A percentile compares a stretch with the other conserved stretches of the same genome.
Conservation (phyloP, 2,888 invertebrate species). For the Aradus depressus region DNA sequence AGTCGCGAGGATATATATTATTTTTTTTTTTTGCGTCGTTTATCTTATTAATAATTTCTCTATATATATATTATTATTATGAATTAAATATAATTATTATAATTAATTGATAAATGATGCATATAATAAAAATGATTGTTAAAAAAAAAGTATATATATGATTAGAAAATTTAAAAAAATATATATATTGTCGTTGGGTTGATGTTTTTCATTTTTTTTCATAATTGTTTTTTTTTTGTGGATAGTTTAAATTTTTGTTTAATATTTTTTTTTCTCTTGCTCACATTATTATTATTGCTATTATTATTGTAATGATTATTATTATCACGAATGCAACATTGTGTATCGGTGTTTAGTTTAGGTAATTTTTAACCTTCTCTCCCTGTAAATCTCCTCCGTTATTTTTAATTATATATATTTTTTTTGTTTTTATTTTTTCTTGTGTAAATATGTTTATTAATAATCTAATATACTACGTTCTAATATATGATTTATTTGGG, state of each 20-base stretch:
- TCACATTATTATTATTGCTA: slow-evolving; percentile 21
- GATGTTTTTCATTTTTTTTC: slow-evolving; percentile 21
- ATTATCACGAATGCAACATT: too few species aligned
- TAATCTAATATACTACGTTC: too few species aligned
- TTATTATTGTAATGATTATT: too few species aligned
- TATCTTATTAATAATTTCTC: slow-evolving; percentile 6
- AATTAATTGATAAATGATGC: slow-evolving; percentile 10
- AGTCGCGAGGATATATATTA: slow-evolving; percentile 1
- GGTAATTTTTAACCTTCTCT: slow-evolving; percentile 18
- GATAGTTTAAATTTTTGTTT: slow-evolving; percentile 25
- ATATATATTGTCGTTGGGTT: slow-evolving; percentile 21
- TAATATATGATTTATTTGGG: too few species aligned
- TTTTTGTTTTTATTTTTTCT: slow-evolving; percentile 2
- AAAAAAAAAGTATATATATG: slow-evolving; percentile 4
- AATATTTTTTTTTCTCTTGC: slow-evolving; percentile 22
- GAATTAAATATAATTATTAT: slow-evolving; percentile 14
- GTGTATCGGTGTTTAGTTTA: slow-evolving; percentile 26
- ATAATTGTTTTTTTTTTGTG: slow-evolving; percentile 16
- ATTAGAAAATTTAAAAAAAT: slow-evolving; percentile 12
- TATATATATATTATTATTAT: slow-evolving; percentile 8
- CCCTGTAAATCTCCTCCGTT: too few species aligned
- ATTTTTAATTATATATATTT: slow-evolving; percentile 18
- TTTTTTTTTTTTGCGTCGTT: background rate
- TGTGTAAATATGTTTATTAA: slow-evolving; percentile 3
- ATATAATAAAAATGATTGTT: slow-evolving; percentile 13